Conservation (phyloP, 2,888 invertebrate genomes). For the Thyatira batis region DNA sequence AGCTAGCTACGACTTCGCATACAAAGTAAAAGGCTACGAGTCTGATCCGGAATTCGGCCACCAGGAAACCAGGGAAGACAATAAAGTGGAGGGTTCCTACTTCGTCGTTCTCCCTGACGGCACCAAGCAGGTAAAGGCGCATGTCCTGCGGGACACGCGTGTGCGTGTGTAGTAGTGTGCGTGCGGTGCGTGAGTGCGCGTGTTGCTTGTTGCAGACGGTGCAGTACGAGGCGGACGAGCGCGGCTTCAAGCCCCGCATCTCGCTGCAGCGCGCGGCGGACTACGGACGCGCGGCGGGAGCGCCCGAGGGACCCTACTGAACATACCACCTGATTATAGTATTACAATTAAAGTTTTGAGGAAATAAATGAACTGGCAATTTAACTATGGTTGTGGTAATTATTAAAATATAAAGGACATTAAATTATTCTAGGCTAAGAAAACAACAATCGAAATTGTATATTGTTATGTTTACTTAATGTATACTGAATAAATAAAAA, state of each 20-base stretch:
- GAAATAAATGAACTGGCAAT: neutral
- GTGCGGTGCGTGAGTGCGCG: no score
- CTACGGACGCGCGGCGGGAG: neutral
- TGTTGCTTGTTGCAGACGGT: neutral
- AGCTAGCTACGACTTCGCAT: slow-evolving; percentile 83
- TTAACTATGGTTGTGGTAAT: neutral
- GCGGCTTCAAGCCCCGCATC: slow-evolving; percentile 83
- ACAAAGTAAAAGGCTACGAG: slow-evolving; percentile 25
- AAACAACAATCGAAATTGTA: no score
- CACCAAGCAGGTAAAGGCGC: slow-evolving; percentile 30
- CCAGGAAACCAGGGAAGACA: slow-evolving; percentile 77
- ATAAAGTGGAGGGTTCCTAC: slow-evolving; percentile 74
- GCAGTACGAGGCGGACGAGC: slow-evolving; percentile 80
- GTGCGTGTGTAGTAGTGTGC: neutral
- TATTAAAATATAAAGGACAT: no score
- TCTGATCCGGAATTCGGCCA: slow-evolving; percentile 80
- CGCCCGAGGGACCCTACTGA: slow-evolving; percentile 1
- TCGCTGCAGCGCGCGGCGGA: slow-evolving; percentile 28
- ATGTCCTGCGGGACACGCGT: neutral
- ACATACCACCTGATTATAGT: neutral
- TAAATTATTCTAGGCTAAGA: no score
- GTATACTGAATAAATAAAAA: no score
- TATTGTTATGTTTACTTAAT: neutral
- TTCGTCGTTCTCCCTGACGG: slow-evolving; percentile 81
- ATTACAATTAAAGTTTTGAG: neutral